Evolutionary conservation across 2,797 vertebrate species (phyloP), one percentile per base, ranked within the genome.

Genomic region (Eidolon dupreanum): DNA sequence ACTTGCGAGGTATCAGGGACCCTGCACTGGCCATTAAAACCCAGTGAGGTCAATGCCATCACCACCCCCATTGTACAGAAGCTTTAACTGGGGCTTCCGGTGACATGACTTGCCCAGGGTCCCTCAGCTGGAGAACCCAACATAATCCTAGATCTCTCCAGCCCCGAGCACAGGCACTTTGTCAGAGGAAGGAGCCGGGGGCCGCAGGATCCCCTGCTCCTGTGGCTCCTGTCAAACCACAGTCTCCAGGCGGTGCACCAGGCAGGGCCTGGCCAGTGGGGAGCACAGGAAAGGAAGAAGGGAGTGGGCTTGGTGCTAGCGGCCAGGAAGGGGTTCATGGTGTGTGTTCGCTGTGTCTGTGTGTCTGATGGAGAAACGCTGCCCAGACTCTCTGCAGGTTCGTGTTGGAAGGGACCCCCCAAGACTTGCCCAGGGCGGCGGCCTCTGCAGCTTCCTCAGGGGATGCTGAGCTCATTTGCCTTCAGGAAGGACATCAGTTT

Each of bases 141-240:
- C 8, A 22, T 41, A 38, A 66, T 7, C 22, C 8, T 13, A 43
- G 41, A 24, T 11, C 17, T 53, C 74, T 43, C 51, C 46, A 19
- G 2, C 20, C 68, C 49, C 6, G 3, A 71, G 57, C 49, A 10
- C 2, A 16, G 26, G 8, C 15, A 16, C 15, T 5, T 49, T 16
- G 49, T 49, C 49, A 49, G 49, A 49, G 49, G 49, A 5, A 49
- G 49, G 31, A 41, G 31, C 63, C 1, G 20, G 26, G 6, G 41
- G 33, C 36, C 19, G 19, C 9, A 20, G 1, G 9, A n/a, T 26
- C 43, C 83, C 12, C 75, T 75, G 53, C 93, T 96, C 94, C 97
- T 96, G 99, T 99, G 99, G 49, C 93, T 96, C 94, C 97, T 96
- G 99, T 99, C 99, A 99, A 99, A 98, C 99, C 99, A 99, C 99